Conservation (phyloP, 2,113 vertebrate genomes). For the Salvelinus alpinus region DNA sequence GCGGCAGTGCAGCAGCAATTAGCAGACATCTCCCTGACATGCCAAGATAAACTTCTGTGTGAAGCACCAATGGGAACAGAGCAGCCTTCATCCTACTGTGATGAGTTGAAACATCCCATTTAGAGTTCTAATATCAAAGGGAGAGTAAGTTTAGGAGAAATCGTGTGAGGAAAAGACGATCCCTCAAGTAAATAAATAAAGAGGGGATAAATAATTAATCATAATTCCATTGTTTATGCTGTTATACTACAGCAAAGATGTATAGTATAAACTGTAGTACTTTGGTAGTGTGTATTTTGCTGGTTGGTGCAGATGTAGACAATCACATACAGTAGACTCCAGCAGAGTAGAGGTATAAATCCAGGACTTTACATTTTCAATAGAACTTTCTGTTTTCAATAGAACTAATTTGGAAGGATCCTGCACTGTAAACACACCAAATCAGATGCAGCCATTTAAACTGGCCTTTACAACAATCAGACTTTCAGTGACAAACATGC, state of each 20-base stretch:
- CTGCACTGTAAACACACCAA: conserved; percentile 49
- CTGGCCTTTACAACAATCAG: conserved; percentile 64
- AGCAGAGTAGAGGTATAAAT: no score
- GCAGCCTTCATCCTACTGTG: conserved; percentile 3
- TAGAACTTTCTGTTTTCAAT: no score
- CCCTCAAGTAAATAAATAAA: not conserved
- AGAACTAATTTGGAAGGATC: not conserved
- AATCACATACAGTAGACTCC: no score
- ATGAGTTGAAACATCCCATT: not conserved
- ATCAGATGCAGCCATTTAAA: conserved; percentile 57
- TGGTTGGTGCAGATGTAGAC: no score
- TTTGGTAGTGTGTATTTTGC: no score
- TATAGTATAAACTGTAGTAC: no score
- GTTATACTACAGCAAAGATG: no score
- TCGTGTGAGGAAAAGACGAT: not conserved
- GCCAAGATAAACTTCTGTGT: conserved; percentile 39
- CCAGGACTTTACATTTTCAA: no score
- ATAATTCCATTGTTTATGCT: no score
- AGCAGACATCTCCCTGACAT: conserved; percentile 49
- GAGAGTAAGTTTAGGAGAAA: not conserved
- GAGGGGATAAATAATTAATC: no score
- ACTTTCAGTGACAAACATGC: conserved; percentile 57
- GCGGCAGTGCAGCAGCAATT: conserved; percentile 38
- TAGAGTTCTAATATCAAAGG: conserved; percentile 4
- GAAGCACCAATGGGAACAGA: not conserved